Conservation (phyloP, 2,113 vertebrate species). For the Ciconia boyciana region DNA sequence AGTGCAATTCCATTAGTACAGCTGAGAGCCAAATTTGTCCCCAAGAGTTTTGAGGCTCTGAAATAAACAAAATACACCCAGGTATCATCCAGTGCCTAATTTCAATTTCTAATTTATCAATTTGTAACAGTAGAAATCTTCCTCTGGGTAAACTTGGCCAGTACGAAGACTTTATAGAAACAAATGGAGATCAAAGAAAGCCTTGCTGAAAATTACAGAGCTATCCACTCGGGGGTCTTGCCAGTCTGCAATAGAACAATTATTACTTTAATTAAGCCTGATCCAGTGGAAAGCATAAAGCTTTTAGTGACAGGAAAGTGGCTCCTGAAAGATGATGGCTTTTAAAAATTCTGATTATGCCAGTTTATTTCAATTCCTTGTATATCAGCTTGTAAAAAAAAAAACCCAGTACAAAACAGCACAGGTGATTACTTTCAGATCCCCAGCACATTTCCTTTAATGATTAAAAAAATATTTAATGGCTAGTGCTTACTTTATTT, state of each 20-base stretch:
- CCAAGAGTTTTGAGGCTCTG: background rate
- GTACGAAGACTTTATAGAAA: background rate
- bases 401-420: background rate
- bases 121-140: slow-evolving; percentile 21
- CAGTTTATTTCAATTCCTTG: slow-evolving; percentile 18
- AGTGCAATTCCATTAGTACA: background rate
- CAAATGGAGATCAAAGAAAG: slow-evolving; percentile 52
- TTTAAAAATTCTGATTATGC: slow-evolving; percentile 29
- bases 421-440: slow-evolving; percentile 24
- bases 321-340: slow-evolving; percentile 22
- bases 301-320: slow-evolving; percentile 43
- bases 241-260: slow-evolving; percentile 13
- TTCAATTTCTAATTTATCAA: slow-evolving; percentile 34
- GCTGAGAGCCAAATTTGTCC: background rate
- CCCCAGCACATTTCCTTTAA: background rate
- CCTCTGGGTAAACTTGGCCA: slow-evolving; percentile 19
- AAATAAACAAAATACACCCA: slow-evolving; percentile 18
- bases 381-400: background rate
- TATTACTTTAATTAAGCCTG: slow-evolving; percentile 50
- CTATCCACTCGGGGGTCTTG: background rate
- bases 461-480: slow-evolving; percentile 48
- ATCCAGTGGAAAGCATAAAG: slow-evolving; percentile 37
- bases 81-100: background rate
- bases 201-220: slow-evolving; percentile 28
- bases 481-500: background rate